A percentile compares a stretch with the other conserved stretches of the same genome.
Conservation (phyloP, 2,888 invertebrate genomes). For the Leptopilina myrica region DNA sequence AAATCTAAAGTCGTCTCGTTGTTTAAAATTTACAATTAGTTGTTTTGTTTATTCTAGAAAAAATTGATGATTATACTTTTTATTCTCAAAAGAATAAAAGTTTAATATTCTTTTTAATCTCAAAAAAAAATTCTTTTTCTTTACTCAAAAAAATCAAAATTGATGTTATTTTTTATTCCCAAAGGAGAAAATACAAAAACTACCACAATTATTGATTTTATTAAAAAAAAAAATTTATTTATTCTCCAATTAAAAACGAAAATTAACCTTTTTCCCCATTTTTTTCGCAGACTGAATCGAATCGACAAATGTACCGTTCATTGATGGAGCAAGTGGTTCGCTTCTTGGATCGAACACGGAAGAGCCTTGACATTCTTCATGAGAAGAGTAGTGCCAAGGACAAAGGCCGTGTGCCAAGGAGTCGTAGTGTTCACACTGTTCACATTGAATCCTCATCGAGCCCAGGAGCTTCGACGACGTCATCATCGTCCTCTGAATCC, state of each 20-base stretch:
- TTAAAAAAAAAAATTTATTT: not conserved
- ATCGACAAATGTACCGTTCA: constrained; percentile 85
- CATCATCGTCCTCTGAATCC: constrained; percentile 52
- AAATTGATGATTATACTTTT: not conserved
- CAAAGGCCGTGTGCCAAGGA: constrained; percentile 76
- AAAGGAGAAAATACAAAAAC: not conserved
- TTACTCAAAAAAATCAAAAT: too few relatives aligned
- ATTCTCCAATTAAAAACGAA: not conserved
- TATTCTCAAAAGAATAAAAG: not conserved
- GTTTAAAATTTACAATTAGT: not conserved
- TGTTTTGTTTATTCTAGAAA: not conserved
- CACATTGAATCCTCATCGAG: constrained; percentile 59
- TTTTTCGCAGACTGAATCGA: constrained; percentile 82
- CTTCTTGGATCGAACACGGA: constrained; percentile 83
- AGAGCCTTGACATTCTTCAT: constrained; percentile 80
- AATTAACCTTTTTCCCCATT: not conserved
- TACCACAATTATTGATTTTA: not conserved
- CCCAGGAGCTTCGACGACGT: constrained; percentile 54
- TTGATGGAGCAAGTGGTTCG: constrained; percentile 84
- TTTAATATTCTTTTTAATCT: not conserved
- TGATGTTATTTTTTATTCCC: not conserved
- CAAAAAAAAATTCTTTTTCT: too few relatives aligned
- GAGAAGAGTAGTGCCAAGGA: constrained; percentile 68
- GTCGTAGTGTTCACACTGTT: constrained; percentile 79
- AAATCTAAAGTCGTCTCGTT: too few relatives aligned